A percentile compares a stretch with the other conserved stretches of the same genome.
Conservation (phyloP, 2,113 vertebrate species). For the Athene cunicularia region DNA sequence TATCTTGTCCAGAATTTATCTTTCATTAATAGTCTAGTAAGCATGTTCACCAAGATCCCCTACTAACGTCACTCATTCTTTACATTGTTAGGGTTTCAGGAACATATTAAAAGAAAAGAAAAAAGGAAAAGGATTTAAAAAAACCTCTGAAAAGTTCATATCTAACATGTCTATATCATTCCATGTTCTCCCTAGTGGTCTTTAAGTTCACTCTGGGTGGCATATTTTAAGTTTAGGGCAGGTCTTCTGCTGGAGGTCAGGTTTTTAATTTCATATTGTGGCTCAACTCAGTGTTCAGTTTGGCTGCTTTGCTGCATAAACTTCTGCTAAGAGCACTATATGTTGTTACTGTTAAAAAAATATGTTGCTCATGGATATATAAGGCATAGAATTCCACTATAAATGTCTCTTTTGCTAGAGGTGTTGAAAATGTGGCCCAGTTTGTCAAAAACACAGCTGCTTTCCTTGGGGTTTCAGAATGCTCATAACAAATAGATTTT, state of each 20-base stretch:
- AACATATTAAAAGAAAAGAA: background rate
- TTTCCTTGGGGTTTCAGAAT: constrained; percentile 74
- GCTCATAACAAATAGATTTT: constrained; percentile 73
- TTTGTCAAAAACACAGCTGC: constrained; percentile 81
- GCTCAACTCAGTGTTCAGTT: constrained; percentile 25
- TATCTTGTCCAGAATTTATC: background rate
- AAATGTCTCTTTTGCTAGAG: constrained; percentile 75
- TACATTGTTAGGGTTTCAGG: background rate
- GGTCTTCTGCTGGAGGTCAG: constrained; percentile 48
- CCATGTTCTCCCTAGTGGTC: constrained; percentile 41
- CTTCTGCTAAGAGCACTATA: constrained; percentile 37
- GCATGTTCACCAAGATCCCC: background rate
- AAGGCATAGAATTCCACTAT: constrained; percentile 67
- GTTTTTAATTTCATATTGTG: constrained; percentile 64
- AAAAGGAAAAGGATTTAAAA: background rate
- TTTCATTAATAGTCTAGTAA: background rate
- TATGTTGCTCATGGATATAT: constrained; percentile 54
- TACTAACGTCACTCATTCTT: background rate
- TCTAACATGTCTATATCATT: background rate
- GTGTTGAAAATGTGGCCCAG: constrained; percentile 79
- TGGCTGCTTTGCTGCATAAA: constrained; percentile 32
- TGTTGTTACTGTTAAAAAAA: constrained; percentile 65
- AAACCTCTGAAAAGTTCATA: background rate
- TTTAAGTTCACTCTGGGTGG: constrained; percentile 40
- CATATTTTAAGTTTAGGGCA: constrained; percentile 40